Evolutionary conservation across 2,113 vertebrate genomes (phyloP).

Genomic region (Zapus hudsonius): DNA sequence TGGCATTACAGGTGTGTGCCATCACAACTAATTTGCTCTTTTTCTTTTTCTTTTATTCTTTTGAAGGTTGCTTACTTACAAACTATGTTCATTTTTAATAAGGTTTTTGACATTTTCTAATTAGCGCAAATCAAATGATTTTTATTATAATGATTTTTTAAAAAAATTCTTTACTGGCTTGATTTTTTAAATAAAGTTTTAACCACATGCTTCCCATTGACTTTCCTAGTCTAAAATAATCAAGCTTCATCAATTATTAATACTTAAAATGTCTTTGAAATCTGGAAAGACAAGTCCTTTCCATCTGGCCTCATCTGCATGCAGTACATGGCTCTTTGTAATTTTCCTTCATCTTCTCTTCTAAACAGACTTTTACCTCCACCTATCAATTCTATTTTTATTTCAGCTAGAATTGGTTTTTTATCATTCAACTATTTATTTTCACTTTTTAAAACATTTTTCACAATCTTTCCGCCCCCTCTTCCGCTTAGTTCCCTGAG

Average conservation of each 20-base stretch:
- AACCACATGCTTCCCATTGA: not conserved
- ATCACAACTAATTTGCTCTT: too few species aligned
- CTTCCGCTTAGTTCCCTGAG: too few species aligned
- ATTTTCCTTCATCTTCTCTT: not conserved
- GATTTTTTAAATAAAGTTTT: not conserved
- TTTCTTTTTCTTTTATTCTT: not conserved
- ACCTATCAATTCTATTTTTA: not conserved
- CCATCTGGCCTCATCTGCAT: not conserved
- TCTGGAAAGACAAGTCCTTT: not conserved
- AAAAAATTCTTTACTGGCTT: not conserved
- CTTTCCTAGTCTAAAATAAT: not conserved
- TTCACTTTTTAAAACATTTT: too few species aligned
- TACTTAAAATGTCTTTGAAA: not conserved
- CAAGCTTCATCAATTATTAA: not conserved
- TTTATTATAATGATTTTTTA: not conserved
- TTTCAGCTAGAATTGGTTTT: not conserved
- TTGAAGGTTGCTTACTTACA: not conserved
- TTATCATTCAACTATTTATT: too few species aligned
- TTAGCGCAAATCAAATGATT: not conserved
- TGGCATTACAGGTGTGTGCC: too few species aligned
- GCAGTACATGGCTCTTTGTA: not conserved
- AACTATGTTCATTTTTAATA: not conserved
- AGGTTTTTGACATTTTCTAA: not conserved
- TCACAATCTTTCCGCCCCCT: too few species aligned
- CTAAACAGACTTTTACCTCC: not conserved